Percentiles rank a stretch among this genome's conserved stretches.
phyloP scores from a whole-genome alignment of 2,797 vertebrate species.

The Triplophysa bombifrons region DNA sequence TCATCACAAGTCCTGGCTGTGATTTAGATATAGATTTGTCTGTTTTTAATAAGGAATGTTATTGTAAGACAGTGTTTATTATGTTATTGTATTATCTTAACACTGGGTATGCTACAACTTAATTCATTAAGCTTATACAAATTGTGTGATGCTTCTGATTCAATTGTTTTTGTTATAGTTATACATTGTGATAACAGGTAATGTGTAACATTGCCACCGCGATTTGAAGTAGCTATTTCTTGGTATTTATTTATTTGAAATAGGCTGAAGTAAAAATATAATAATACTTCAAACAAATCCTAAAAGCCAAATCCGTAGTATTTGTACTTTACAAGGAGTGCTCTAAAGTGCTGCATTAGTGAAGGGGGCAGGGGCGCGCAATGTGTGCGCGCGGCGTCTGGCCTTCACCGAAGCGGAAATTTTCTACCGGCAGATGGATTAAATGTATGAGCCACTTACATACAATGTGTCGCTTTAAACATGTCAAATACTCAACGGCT shows the following conservation, averaged over 20 bases:
- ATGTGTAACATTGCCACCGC: not conserved
- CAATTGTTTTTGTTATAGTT: not conserved
- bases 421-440: constrained; percentile 64
- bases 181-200: not conserved
- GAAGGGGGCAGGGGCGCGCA: constrained; percentile 42
- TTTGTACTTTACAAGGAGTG: constrained; percentile 7
- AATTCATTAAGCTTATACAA: not conserved
- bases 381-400: constrained; percentile 43
- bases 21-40: not conserved
- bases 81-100: too few relatives aligned
- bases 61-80: not conserved
- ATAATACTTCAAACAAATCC: not conserved
- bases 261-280: not conserved
- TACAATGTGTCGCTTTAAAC: constrained; percentile 70
- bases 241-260: not conserved
- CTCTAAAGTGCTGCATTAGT: constrained; percentile 25
- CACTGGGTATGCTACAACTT: not conserved
- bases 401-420: constrained; percentile 64
- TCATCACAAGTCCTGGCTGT: not conserved
- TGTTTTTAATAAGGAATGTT: too few relatives aligned
- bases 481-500: constrained; percentile 68
- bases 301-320: not conserved
- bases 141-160: not conserved
- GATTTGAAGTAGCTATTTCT: not conserved
- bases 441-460: constrained; percentile 44